Conservation (phyloP, 2,113 vertebrate genomes). For the Sapajus apella region DNA sequence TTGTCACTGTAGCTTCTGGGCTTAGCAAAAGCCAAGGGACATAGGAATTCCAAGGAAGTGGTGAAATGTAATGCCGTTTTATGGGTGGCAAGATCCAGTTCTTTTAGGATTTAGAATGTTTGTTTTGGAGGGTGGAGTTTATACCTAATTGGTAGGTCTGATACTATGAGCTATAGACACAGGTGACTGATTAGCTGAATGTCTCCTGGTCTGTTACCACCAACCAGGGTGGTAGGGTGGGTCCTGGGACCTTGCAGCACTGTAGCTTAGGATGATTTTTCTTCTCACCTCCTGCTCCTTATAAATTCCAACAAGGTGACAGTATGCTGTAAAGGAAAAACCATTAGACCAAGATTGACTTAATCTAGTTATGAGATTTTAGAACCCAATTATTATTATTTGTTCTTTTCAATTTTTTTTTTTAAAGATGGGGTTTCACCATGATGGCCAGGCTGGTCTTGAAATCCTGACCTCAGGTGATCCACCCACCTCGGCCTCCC, state of each 20-base stretch:
- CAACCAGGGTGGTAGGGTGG: background rate
- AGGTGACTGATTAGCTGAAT: background rate
- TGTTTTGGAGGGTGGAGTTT: background rate
- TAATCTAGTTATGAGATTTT: background rate
- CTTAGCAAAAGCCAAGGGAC: background rate
- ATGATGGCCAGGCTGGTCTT: too few relatives aligned
- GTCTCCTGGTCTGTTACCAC: background rate
- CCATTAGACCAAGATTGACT: background rate
- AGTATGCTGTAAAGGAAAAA: background rate
- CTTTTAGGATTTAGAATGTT: background rate
- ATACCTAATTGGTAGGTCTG: background rate
- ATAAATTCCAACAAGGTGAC: background rate
- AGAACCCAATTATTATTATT: background rate
- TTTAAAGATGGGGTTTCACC: too few relatives aligned
- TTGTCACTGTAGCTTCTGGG: background rate
- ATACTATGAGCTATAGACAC: background rate
- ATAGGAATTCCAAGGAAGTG: background rate
- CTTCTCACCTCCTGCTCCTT: background rate
- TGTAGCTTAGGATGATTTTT: background rate
- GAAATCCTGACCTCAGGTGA: too few relatives aligned
- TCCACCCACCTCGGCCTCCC: too few relatives aligned
- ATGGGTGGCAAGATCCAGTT: background rate
- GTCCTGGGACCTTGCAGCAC: background rate
- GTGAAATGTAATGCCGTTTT: background rate
- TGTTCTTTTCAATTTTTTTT: too few relatives aligned